Conservation (phyloP, 2,888 invertebrate species). For the Epiblema foenella region DNA sequence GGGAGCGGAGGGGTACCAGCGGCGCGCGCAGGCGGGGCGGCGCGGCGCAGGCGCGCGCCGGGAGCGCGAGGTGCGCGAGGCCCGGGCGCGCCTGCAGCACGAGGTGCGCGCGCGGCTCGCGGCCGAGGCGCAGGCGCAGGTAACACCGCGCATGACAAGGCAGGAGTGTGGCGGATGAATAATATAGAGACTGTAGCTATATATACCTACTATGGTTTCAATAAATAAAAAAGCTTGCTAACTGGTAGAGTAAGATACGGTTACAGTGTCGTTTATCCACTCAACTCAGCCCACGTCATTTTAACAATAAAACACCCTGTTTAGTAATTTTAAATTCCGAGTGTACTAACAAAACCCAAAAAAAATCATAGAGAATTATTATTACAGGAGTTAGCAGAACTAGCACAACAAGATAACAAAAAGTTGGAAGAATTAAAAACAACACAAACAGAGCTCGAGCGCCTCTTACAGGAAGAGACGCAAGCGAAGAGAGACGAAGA, state of each 20-base stretch:
- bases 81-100: conserved; percentile 86
- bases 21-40: conserved; percentile 81
- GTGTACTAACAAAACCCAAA: no score
- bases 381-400: conserved; percentile 86
- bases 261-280: no score
- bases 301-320: no score
- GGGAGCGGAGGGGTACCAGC: conserved; percentile 88
- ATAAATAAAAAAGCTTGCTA: no score
- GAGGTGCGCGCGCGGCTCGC: conserved; percentile 87
- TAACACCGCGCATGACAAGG: conserved; percentile 45
- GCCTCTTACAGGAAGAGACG: conserved; percentile 90
- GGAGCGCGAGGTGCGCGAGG: conserved; percentile 85
- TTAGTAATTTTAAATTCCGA: no score
- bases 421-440: conserved; percentile 90
- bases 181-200: no score
- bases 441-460: conserved; percentile 88
- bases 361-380: no score
- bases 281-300: no score
- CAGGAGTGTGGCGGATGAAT: no score
- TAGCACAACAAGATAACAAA: conserved; percentile 89
- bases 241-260: no score
- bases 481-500: conserved; percentile 94
- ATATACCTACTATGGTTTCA: no score
- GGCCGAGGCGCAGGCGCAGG: conserved; percentile 84
- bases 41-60: conserved; percentile 83